Percentiles rank a stretch among this genome's conserved stretches.
Conservation (phyloP, 2,888 invertebrate species). For the Netelia inedita region DNA sequence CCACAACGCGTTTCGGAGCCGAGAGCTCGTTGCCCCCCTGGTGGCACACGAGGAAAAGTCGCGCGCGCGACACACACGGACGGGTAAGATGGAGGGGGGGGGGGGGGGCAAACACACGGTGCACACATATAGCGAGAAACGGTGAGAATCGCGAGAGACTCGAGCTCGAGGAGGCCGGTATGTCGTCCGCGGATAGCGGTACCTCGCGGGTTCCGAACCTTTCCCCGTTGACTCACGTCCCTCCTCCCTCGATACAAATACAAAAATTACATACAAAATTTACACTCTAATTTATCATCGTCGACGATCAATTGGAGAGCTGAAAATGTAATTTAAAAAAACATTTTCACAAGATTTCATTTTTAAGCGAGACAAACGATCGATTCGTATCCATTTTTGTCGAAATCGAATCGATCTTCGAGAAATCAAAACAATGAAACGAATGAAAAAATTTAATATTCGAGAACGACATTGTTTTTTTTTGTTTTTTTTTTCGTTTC, state of each 20-base stretch:
- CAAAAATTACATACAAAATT: too few species aligned
- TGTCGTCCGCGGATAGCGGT: conserved; percentile 83
- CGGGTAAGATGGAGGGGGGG: too few species aligned
- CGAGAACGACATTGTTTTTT: too few species aligned
- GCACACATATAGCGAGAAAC: background rate
- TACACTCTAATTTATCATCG: too few species aligned
- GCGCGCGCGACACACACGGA: background rate
- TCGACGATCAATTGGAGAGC: too few species aligned
- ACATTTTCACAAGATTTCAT: too few species aligned
- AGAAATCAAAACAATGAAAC: too few species aligned
- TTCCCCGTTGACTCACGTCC: conserved; percentile 71
- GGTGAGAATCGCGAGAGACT: conserved; percentile 41
- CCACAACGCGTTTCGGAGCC: conserved; percentile 53
- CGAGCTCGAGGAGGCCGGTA: conserved; percentile 76
- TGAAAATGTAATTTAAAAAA: background rate
- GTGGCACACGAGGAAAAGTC: conserved; percentile 46
- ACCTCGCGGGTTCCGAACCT: conserved; percentile 69
- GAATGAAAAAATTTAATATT: too few species aligned
- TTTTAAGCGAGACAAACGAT: too few species aligned
- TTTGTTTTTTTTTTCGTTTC: too few species aligned
- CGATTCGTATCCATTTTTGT: too few species aligned
- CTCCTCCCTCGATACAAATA: conserved; percentile 62
- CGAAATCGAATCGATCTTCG: too few species aligned
- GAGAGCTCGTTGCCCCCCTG: conserved; percentile 58
- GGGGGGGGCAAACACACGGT: background rate